Evolutionary conservation across 1,140 invertebrate species (phyloP), one percentile per base, ranked within the genome.

Genomic region (Zaprionus gabonicus): DNA sequence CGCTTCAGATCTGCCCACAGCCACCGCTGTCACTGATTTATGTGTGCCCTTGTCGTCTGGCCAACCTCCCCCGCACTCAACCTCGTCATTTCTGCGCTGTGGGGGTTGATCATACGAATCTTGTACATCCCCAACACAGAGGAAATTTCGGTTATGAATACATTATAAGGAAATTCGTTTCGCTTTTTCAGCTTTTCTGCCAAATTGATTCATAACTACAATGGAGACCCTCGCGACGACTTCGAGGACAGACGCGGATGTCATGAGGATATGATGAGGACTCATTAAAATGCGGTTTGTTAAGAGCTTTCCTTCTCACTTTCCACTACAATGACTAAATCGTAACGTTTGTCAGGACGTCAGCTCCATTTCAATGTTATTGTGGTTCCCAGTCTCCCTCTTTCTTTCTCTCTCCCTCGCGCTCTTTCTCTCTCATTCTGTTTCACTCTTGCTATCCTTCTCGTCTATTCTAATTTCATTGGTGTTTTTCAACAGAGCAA

Each of bases 321-420:
- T 73, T 82, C 53, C 71, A 70, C 72, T 69, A 62, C 71, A 80
- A 71, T 78, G 51, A 68, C 62, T 71, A 85, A 88, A 90, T 80
- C 67, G 85, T 71, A 76, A 80, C 72, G 85, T 82, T 90, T 91
- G 90, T 91, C 90, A 91, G 85, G 82, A 86, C 64, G 90, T 91
- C 90, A 91, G 82, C 75, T 81, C 62, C 80, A 72, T 79, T 49
- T 60, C 64, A 59, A 65, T 62, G 44, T 36, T 64, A 62, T 72
- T 72, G 63, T 72, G 66, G 27, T 34, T 60, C 23, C 17, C 36
- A 57, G 15, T 44, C 25, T 59, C 31, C 44, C 17, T 44, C 20
- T 17, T 12, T 25, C 38, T 49, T 27, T 20, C 46, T 56, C 49
- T 44, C 20, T 34, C 23, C 23, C 23, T 23, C 23, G 23, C 23